Base-by-base conservation (phyloP, 2,797 vertebrate species). In the Pseudomugil gertrudae region DNA sequence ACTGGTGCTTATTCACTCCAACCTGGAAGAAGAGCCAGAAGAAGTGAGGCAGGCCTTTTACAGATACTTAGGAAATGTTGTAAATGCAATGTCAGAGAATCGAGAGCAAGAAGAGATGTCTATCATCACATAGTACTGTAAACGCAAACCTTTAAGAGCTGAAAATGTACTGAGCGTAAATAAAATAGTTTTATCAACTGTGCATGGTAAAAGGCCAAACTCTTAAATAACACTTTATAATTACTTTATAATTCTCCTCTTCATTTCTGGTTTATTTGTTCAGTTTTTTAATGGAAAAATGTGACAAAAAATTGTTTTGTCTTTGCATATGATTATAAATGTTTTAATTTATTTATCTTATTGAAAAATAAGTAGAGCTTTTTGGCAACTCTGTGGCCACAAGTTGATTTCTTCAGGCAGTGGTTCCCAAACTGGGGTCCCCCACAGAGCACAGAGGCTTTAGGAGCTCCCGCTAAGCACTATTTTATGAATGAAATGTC, bases 31-130 rank as follows among this genome's bases (percentile, higher is more conserved):
- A 3, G 95, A 98, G 59, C 95, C 98, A 0, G 98, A 99, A 83
- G 95, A 96, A 36, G 89, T 96, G 74, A 94, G 95, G 21, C 87
- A 89, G 81, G 95, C 95, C 66, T 98, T 99, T 78, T 81, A 92
- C 10, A 95, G 91, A 72, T 99, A 97, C 74, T 86, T 99, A 80
- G 95, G 87, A 83, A 94, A 87, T 30, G 89, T 99, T 21, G 72
- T 95, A 56, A 95, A 86, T 14, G 80, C 94, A 6, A 85, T 99
- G 83, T 97, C 96, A 1, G 98, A 99, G 89, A 98, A 87, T 84
- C 92, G 95, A 80, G 98, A 99, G 65, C 91, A 84, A 58, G 98
- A 99, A 77, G 98, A 99, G 86, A 96, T 98, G 96, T 96, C 95
- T 1, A 97, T 99, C 77, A 95, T 99, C 63, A 95, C 95, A 0